Percentiles rank a stretch among this genome's conserved stretches.
Conservation (phyloP, 1,140 invertebrate species). For the Teleogryllus occipitalis region DNA sequence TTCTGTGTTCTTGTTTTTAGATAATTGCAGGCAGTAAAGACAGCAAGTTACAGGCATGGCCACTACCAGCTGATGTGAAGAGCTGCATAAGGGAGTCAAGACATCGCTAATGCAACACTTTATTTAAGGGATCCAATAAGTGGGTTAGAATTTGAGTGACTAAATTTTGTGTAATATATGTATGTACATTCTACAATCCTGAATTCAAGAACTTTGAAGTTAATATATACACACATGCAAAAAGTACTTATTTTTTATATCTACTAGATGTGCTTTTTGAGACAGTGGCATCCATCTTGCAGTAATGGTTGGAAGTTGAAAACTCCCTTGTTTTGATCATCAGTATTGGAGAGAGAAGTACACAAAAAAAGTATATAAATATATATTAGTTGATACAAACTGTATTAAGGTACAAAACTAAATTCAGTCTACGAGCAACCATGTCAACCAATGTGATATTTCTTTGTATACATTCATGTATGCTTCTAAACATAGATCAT, state of each 20-base stretch:
- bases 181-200: neutral
- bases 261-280: neutral
- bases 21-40: neutral
- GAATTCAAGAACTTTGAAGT: neutral
- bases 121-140: neutral
- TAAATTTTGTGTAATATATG: neutral
- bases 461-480: neutral
- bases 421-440: neutral
- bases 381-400: neutral
- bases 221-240: neutral
- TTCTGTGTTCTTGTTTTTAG: neutral
- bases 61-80: neutral
- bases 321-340: neutral
- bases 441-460: neutral
- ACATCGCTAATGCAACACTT: neutral
- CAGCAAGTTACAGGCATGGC: neutral
- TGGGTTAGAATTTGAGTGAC: neutral
- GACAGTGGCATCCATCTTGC: neutral
- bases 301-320: neutral
- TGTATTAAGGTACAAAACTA: neutral
- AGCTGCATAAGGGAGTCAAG: neutral
- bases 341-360: neutral
- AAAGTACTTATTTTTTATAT: conserved; percentile 6
- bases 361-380: no score
- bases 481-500: neutral